These are phyloP conservation scores for Pseudachorutes palmiensis DNA, from an alignment of 1,140 invertebrate species.

Conservation along the genomic window DNA sequence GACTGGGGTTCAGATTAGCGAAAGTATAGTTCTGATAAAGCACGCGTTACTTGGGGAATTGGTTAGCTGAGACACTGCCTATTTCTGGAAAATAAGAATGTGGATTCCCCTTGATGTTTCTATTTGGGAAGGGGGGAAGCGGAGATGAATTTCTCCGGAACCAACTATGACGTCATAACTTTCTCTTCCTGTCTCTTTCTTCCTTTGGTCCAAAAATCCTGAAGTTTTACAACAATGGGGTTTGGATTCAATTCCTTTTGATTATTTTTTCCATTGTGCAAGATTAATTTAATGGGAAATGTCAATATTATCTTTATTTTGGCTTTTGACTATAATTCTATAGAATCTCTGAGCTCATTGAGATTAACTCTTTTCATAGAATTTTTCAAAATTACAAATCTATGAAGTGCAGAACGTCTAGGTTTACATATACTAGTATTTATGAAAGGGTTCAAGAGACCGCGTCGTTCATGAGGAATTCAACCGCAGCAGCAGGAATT, in stretches of 20 bases:
- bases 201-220: background rate
- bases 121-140: background rate
- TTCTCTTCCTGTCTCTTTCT: too few relatives aligned
- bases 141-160: background rate
- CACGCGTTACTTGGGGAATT: background rate
- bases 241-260: background rate
- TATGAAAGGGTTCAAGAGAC: background rate
- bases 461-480: background rate
- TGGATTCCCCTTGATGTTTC: too few relatives aligned
- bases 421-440: background rate
- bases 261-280: background rate
- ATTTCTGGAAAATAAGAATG: background rate
- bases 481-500: background rate
- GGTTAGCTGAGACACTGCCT: background rate
- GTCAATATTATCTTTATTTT: background rate
- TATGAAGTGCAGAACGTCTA: too few relatives aligned
- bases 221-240: background rate
- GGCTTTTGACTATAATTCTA: background rate
- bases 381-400: background rate
- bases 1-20: background rate
- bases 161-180: background rate
- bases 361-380: background rate
- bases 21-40: background rate
- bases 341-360: background rate
- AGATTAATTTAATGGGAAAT: background rate